phyloP scores from a whole-genome alignment of 1,140 invertebrate species.

The Physella acuta region DNA sequence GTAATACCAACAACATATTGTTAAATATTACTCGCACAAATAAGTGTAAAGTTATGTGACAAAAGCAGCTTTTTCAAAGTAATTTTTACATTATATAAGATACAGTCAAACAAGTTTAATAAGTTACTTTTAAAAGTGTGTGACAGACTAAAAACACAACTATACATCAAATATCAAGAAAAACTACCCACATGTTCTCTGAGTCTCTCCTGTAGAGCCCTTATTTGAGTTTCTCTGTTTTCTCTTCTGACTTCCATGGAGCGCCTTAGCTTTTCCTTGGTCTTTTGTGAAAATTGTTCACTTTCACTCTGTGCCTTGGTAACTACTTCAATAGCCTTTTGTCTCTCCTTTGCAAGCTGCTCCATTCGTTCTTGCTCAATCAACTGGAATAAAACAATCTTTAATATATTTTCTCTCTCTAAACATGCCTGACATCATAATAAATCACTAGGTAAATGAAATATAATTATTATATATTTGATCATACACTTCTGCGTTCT shows the following conservation, averaged over 20 bases:
- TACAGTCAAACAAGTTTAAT: too few species aligned
- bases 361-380: conserved; percentile 83
- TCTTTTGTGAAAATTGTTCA: conserved; percentile 77
- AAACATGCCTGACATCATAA: too few species aligned
- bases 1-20: too few species aligned
- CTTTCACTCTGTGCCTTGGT: conserved; percentile 86
- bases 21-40: too few species aligned
- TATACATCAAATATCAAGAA: too few species aligned
- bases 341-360: conserved; percentile 72
- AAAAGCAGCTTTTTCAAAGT: neutral
- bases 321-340: conserved; percentile 87
- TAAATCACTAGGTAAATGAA: too few species aligned
- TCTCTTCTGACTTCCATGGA: conserved; percentile 86
- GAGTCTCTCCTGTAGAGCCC: conserved; percentile 80
- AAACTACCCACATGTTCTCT: conserved; percentile 71
- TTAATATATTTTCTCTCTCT: too few species aligned
- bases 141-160: too few species aligned
- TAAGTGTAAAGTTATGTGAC: neutral
- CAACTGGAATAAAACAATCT: conserved; percentile 68
- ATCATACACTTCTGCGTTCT: conserved; percentile 78
- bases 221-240: conserved; percentile 85
- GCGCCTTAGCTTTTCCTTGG: conserved; percentile 81
- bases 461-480: too few species aligned
- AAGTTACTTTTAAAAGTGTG: too few species aligned
- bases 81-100: conserved; percentile 25